Conservation (phyloP, 2,113 vertebrate species). For the Eulemur macaco region DNA sequence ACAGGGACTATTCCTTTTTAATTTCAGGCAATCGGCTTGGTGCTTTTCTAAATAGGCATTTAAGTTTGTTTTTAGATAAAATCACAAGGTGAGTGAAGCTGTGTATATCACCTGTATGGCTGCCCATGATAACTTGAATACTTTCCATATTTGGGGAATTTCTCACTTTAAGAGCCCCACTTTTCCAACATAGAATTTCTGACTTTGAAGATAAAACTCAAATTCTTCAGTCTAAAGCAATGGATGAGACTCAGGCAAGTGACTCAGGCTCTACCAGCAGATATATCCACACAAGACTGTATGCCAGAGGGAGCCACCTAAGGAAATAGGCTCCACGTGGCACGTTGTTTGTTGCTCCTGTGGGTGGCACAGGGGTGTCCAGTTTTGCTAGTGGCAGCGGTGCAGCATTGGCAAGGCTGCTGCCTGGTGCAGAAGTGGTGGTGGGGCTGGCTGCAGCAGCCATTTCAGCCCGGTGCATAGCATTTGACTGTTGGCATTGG, state of each 20-base stretch:
- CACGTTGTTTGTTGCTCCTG: background rate
- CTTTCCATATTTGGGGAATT: background rate
- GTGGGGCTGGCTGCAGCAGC: background rate
- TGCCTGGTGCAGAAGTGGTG: background rate
- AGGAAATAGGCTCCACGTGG: background rate
- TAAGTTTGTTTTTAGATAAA: background rate
- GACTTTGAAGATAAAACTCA: background rate
- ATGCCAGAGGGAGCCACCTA: background rate
- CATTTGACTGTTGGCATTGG: background rate
- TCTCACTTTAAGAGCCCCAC: background rate
- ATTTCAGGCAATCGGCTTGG: background rate
- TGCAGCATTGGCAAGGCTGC: no score
- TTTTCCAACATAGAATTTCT: background rate
- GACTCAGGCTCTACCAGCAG: background rate
- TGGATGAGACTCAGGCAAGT: background rate
- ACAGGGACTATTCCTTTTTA: background rate
- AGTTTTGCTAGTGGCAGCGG: background rate
- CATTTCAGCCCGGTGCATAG: background rate
- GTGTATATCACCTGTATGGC: background rate
- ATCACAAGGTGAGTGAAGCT: background rate
- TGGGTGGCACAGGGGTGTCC: no score
- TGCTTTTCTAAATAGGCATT: background rate
- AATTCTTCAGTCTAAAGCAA: background rate
- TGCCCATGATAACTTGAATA: background rate
- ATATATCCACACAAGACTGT: fast-evolving